These are phyloP conservation scores for Lepilemur septentrionalis DNA, from an alignment of 2,797 vertebrate genomes.

Conservation along the genomic window DNA sequence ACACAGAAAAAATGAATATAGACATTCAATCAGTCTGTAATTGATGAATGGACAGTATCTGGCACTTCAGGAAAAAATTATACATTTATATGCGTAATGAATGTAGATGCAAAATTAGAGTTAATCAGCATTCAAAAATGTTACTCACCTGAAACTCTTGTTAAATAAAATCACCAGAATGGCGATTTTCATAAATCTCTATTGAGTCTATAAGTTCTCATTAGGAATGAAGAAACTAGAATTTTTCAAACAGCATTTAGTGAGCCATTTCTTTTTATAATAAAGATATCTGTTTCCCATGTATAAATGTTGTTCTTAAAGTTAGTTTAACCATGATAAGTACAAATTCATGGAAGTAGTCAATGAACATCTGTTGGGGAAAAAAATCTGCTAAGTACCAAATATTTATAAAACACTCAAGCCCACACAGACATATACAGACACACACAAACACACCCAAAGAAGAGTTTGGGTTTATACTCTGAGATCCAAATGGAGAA, in stretches of 20 bases:
- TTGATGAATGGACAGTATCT: background rate
- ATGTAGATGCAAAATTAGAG: background rate
- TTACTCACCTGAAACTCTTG: background rate
- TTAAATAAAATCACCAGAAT: background rate
- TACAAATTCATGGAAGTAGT: conserved; percentile 15
- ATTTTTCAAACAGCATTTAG: background rate
- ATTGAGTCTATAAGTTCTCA: background rate
- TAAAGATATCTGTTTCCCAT: background rate
- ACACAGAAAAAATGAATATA: background rate
- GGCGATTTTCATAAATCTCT: background rate
- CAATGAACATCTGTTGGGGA: background rate
- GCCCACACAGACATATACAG: background rate
- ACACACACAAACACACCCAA: background rate
- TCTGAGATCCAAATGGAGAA: conserved; percentile 23
- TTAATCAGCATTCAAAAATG: background rate
- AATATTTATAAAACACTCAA: conserved; percentile 56
- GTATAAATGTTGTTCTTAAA: background rate
- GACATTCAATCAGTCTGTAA: background rate
- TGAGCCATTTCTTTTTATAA: background rate
- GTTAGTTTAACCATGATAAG: conserved; percentile 28
- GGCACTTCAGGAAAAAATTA: background rate
- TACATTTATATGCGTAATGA: background rate
- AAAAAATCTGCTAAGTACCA: conserved; percentile 1
- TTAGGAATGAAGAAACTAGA: background rate
- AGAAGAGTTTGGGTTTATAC: conserved; percentile 10